phyloP scores from a whole-genome alignment of 2,888 invertebrate species.

The Leptinotarsa tumamoca region DNA sequence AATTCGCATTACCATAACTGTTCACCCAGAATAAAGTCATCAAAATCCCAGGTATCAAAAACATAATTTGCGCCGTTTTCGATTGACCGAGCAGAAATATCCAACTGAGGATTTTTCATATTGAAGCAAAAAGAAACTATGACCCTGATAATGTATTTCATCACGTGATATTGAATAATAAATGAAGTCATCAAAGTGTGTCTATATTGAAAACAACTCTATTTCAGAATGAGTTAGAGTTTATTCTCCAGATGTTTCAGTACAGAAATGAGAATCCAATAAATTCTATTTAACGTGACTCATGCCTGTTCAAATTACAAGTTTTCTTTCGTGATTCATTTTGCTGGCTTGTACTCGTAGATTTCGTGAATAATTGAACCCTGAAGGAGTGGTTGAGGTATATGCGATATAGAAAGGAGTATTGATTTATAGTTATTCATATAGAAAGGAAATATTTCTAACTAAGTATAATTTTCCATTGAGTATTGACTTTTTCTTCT shows the following conservation, averaged over 20 bases:
- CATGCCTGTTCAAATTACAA: slow-evolving; percentile 1
- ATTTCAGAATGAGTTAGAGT: background rate
- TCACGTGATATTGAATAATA: slow-evolving; percentile 3
- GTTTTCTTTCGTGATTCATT: slow-evolving; percentile 1
- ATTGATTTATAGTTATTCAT: background rate
- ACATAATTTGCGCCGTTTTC: background rate
- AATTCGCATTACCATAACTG: background rate
- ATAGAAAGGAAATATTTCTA: too few relatives aligned
- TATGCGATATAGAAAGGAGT: background rate
- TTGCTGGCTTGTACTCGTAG: background rate
- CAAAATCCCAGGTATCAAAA: background rate
- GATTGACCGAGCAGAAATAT: background rate
- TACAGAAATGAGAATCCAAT: background rate
- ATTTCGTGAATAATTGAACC: slow-evolving; percentile 8
- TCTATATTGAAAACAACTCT: background rate
- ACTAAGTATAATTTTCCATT: too few relatives aligned
- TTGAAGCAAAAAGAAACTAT: background rate
- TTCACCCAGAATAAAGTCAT: background rate
- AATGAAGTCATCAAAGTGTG: background rate
- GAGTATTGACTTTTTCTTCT: too few relatives aligned
- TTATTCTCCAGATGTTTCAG: background rate
- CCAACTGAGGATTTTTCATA: background rate
- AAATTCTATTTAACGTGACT: background rate
- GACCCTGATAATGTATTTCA: background rate
- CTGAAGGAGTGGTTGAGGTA: background rate